Base-by-base conservation (phyloP, 2,888 invertebrate genomes). In the Tipula lateralis region DNA sequence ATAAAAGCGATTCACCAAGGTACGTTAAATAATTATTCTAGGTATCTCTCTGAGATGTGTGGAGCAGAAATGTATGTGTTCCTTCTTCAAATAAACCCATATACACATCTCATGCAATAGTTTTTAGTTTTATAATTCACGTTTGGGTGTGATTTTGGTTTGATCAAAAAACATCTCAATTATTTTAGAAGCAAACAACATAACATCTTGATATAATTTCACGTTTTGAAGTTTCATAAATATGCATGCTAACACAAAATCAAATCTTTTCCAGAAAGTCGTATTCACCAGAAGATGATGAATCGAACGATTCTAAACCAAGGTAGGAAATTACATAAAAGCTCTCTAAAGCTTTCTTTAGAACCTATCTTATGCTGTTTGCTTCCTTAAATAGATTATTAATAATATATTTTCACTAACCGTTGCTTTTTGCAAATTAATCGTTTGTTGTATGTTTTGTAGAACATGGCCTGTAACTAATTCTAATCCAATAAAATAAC, bases 181-280 rank as follows among this genome's bases (percentile, higher is more conserved):
- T 32, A 39, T 13, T 39, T 39, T 39, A 39, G 39, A 39, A 39
- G 39, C 39, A 39, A 39, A 39, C 39, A 39, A 4, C 9, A 39
- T 39, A 13, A 39, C 13, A 13, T 39, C n/a, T 12, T n/a, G n/a
- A 39, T 39, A 39, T 9, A 13, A 32, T 36, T 36, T 36, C 36
- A 44, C 44, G 24, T 19, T 7, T 24, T 24, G 9, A 24, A 1
- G 66, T 66, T 66, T 24, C 39, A 39, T 39, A n/a, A 9, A 39
- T 16, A 44, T 66, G 66, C 66, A 66, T 66, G 66, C 24, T 66
- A 66, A 66, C 66, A 66, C 66, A 66, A 66, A 66, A 66, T 66
- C 12, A 9, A 9, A 66, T 66, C 24, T 66, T 66, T 66, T 66
- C 7, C 66, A 66, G 66, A 66, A 24, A 66, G 19, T 66, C 66